These are phyloP conservation scores for Columbina picui DNA, from an alignment of 2,113 vertebrate genomes.

Conservation along the genomic window DNA sequence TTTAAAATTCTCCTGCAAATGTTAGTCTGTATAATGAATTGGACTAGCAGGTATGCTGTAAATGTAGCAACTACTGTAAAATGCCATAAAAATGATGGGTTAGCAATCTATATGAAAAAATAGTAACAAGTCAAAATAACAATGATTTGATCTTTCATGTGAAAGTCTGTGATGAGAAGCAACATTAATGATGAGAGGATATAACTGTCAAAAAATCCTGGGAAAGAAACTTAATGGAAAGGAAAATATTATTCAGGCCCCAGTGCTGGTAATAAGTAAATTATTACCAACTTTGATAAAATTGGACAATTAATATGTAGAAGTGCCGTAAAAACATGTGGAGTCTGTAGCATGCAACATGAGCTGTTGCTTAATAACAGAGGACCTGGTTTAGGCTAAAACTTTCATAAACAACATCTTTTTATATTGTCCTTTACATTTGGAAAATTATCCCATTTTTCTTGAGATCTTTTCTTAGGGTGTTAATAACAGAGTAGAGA, in stretches of 20 bases:
- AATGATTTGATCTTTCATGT: constrained; percentile 69
- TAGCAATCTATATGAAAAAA: constrained; percentile 70
- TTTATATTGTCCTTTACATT: constrained; percentile 60
- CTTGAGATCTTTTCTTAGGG: constrained; percentile 68
- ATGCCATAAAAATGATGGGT: constrained; percentile 64
- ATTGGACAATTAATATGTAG: constrained; percentile 69
- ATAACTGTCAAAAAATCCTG: constrained; percentile 43
- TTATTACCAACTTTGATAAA: constrained; percentile 68
- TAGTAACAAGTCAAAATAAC: constrained; percentile 67
- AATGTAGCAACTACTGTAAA: constrained; percentile 59
- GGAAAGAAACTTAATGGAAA: constrained; percentile 58
- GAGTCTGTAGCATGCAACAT: constrained; percentile 55
- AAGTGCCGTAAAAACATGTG: background rate
- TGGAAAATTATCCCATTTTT: constrained; percentile 73
- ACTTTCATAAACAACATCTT: constrained; percentile 63
- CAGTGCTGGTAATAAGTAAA: constrained; percentile 66
- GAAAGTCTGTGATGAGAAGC: constrained; percentile 64
- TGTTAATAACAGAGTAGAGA: constrained; percentile 69
- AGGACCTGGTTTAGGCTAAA: constrained; percentile 38
- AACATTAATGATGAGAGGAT: constrained; percentile 39
- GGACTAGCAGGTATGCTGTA: constrained; percentile 29
- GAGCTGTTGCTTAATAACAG: constrained; percentile 68
- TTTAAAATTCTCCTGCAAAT: background rate
- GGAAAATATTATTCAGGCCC: constrained; percentile 70
- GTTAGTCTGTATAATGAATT: constrained; percentile 8